Base-by-base conservation (phyloP, 2,113 vertebrate species). In the Pan paniscus region DNA sequence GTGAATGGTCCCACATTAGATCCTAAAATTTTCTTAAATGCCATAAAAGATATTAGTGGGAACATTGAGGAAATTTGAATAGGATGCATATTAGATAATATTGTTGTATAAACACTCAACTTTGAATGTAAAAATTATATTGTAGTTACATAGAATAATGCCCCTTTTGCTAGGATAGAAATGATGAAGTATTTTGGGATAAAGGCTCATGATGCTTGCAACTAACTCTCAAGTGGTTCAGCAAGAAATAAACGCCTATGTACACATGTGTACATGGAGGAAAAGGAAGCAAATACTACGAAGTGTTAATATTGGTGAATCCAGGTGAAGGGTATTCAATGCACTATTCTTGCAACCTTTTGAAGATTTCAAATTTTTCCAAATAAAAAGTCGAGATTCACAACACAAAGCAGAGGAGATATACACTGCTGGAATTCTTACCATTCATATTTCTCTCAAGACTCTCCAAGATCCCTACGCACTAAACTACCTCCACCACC, bases 351-450 rank as follows among this genome's bases (percentile, higher is more conserved):
- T 59, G 7, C 46, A 78, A 76, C 22, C 13, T 64, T 84, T 14
- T 68, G 40, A 86, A 4, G 46, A 91, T 89, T 96, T 94, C 46
- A 73, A 35, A 89, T 85, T 80, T 78, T 87, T 90, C 40, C 27
- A 61, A 64, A 40, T 67, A 67, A 86, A 75, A 81, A 61, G 9
- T 27, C 83, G 27, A 86, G 6, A 13, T 50, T 85, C 52, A 48
- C 27, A 73, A 80, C 20, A 48, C 4, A 23, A 52, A 75, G 55
- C 73, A 81, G 38, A 93, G 2, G 14, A 85, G 32, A 48, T 8
- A 83, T 40, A 68, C 6, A 13, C 68, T 48, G 68, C 52, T 81
- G n/a, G 14, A 68, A 38, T 55, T 96, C 83, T 91, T 57, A 46
- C 38, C 25, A 50, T 1, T 40, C 10, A 22, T 79, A 55, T 64